phyloP scores from a whole-genome alignment of 2,888 invertebrate genomes.

The Heliconius sara region DNA sequence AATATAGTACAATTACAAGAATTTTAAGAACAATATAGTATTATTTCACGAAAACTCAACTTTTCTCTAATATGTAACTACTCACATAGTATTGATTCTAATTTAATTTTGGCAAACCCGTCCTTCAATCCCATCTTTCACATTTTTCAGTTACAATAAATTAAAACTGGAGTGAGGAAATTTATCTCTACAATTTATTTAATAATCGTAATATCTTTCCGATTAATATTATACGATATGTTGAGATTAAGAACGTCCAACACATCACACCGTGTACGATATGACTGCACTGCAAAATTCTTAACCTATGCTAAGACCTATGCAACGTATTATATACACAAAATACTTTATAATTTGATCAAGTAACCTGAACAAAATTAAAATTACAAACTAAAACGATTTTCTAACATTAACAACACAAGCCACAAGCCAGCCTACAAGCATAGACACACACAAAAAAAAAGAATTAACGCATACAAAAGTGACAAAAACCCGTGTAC shows the following conservation, averaged over 20 bases:
- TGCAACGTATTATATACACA: not conserved
- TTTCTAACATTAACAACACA: conserved; percentile 48
- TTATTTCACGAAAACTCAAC: not conserved
- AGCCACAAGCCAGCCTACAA: conserved; percentile 45
- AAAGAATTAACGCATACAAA: conserved; percentile 52
- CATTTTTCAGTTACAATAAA: too few relatives aligned
- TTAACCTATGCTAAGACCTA: too few relatives aligned
- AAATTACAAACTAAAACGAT: conserved; percentile 36
- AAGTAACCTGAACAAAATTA: not conserved
- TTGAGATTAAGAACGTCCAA: not conserved
- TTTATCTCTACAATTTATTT: too few relatives aligned
- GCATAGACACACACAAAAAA: conserved; percentile 41
- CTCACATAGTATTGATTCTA: too few relatives aligned
- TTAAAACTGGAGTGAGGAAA: too few relatives aligned
- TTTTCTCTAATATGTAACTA: not conserved
- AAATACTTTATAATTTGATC: not conserved
- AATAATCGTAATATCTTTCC: too few relatives aligned
- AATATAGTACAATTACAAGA: not conserved
- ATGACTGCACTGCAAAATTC: too few relatives aligned
- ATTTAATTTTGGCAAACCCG: too few relatives aligned
- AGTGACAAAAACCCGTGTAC: conserved; percentile 73
- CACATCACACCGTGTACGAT: not conserved
- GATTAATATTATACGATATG: too few relatives aligned
- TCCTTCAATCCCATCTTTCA: too few relatives aligned
- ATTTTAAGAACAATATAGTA: not conserved